Evolutionary conservation across 2,888 invertebrate genomes (phyloP), one percentile per base, ranked within the genome.

Genomic region (Chalcis sispes): DNA sequence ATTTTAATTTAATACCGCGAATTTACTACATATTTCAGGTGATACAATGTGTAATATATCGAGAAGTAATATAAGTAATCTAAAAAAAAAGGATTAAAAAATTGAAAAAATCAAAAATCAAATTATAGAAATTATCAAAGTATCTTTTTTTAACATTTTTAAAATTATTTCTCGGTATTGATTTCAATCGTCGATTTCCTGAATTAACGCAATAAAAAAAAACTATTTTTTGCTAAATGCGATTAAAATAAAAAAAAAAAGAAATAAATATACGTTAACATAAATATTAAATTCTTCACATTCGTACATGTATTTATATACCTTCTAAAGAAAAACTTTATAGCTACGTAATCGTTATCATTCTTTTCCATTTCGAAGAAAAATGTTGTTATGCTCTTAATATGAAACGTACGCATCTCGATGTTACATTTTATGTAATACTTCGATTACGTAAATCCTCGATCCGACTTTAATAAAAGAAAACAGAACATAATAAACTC

Each of bases 1-100:
- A 58, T 72, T 58, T 72, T 46, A 72, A 58, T 48, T 56, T 72
- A 65, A 72, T 72, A 29, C 36, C 56, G n/a, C 2, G 32, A 40
- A 50, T 70, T 70, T 59, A 70, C 69, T 70, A 70, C 69, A 70
- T 59, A 70, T 59, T 70, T 70, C 36, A 70, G 48, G 59, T 36
- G 58, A 48, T 70, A 70, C 48, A 32, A 69, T 69, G 58, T 69
- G 48, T 18, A 48, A 48, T 69, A n/a, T n/a, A 69, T 69, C 32
- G 58, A 48, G 48, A 69, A 59, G 8, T 48, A 59, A 69, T 69
- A 69, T 59, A 69, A 32, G 59, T 25, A 50, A 70, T 59, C 27
- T 15, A 5, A 0, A 32, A 29, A 67, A 40, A 29, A 64, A 40
- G 18, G 25, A 18, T 54, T 1, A 23, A 54, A 50, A 18, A 18